A percentile compares a stretch with the other conserved stretches of the same genome.
Conservation (phyloP, 1,140 invertebrate species). For the Amphibalanus amphitrite region DNA sequence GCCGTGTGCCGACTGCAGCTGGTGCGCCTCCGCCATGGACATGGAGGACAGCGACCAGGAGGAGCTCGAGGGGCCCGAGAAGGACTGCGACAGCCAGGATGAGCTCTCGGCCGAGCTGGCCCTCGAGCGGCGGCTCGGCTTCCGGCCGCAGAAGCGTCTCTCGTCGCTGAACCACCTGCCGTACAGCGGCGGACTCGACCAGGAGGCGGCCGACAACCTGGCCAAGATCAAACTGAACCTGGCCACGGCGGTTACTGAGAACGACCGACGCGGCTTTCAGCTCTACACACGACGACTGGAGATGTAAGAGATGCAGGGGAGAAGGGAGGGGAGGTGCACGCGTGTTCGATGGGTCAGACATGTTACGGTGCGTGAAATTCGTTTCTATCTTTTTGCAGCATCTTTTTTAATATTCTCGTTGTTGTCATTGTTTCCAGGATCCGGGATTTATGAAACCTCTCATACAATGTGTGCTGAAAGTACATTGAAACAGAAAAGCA, state of each 20-base stretch:
- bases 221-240: neutral
- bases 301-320: neutral
- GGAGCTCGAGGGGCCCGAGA: neutral
- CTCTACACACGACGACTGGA: neutral
- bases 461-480: too few species aligned
- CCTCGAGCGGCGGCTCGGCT: neutral
- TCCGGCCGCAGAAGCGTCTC: neutral
- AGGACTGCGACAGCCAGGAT: neutral
- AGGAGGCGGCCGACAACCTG: neutral
- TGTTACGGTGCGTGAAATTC: too few species aligned
- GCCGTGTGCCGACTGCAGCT: too few species aligned
- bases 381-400: too few species aligned
- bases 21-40: neutral
- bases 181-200: neutral
- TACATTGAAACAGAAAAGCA: too few species aligned
- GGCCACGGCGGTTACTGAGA: neutral
- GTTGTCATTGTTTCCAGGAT: too few species aligned
- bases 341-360: neutral
- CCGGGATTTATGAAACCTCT: too few species aligned
- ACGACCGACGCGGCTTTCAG: neutral
- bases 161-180: neutral
- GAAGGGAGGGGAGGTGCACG: neutral
- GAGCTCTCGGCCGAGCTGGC: neutral
- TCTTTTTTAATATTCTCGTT: too few species aligned
- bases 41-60: constrained; percentile 4